Evolutionary conservation across 2,797 vertebrate genomes (phyloP).

Genomic region (Gymnopithys bicolor): DNA sequence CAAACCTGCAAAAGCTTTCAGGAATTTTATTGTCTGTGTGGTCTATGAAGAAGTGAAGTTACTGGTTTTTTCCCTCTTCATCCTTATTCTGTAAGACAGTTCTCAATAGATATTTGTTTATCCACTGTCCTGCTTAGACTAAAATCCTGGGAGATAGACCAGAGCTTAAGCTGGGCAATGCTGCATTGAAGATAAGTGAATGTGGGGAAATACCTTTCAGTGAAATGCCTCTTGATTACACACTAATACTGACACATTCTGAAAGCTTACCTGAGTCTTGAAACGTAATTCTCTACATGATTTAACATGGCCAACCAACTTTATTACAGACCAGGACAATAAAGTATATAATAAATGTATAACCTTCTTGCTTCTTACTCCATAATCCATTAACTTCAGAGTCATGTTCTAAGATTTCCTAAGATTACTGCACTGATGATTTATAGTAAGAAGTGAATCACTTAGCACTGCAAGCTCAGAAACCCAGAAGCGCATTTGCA

Average conservation of each 20-base stretch:
- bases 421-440: not conserved
- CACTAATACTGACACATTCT: not conserved
- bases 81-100: not conserved
- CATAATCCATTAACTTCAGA: slow-evolving; percentile 40
- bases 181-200: not conserved
- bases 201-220: not conserved
- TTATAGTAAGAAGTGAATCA: slow-evolving; percentile 14
- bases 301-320: not conserved
- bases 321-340: slow-evolving; percentile 41
- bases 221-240: not conserved
- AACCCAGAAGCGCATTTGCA: not conserved
- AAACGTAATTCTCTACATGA: slow-evolving; percentile 30
- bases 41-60: not conserved
- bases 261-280: not conserved
- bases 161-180: not conserved
- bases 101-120: not conserved
- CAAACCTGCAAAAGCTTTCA: not conserved
- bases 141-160: not conserved
- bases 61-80: not conserved
- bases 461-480: not conserved
- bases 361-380: slow-evolving; percentile 43
- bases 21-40: not conserved
- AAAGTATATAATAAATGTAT: not conserved
- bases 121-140: not conserved
- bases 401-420: not conserved